phyloP scores from a whole-genome alignment of 2,888 invertebrate genomes.

The Thyatira batis region DNA sequence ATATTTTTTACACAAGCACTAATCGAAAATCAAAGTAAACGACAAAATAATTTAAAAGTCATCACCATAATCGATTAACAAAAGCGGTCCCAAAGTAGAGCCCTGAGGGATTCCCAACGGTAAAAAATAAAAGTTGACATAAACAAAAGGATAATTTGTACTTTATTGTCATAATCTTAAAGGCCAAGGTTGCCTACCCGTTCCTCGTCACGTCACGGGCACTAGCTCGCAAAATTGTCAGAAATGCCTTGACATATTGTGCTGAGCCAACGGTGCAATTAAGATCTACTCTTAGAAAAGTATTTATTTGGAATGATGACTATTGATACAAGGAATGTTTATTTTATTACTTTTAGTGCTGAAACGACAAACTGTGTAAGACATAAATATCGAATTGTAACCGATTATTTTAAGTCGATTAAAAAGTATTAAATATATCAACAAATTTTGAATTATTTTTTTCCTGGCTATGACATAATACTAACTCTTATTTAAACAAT shows the following conservation, averaged over 20 bases:
- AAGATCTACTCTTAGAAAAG: conserved; percentile 16
- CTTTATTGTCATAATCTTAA: conserved; percentile 11
- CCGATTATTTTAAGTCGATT: no score
- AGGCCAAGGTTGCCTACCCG: conserved; percentile 14
- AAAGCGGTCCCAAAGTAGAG: neutral
- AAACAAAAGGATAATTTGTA: conserved; percentile 5
- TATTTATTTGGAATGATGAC: conserved; percentile 19
- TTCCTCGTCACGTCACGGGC: conserved; percentile 36
- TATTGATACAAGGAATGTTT: conserved; percentile 3
- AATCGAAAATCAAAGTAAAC: neutral
- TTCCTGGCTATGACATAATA: no score
- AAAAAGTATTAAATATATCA: no score
- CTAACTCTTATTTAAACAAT: no score
- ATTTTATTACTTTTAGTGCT: conserved; percentile 9
- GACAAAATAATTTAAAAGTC: neutral
- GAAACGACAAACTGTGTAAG: no score
- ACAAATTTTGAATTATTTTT: no score
- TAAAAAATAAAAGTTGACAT: neutral
- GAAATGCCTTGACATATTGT: conserved; percentile 54
- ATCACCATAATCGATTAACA: neutral
- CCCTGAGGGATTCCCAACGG: neutral
- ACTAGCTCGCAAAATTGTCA: conserved; percentile 43
- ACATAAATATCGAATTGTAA: no score
- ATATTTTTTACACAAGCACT: neutral
- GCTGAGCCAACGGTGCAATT: conserved; percentile 4